Percentiles rank a stretch among this genome's conserved stretches.
Evolutionary conservation across 2,113 vertebrate species (phyloP).

Genomic region (Speoplatyrhinus poulsoni): DNA sequence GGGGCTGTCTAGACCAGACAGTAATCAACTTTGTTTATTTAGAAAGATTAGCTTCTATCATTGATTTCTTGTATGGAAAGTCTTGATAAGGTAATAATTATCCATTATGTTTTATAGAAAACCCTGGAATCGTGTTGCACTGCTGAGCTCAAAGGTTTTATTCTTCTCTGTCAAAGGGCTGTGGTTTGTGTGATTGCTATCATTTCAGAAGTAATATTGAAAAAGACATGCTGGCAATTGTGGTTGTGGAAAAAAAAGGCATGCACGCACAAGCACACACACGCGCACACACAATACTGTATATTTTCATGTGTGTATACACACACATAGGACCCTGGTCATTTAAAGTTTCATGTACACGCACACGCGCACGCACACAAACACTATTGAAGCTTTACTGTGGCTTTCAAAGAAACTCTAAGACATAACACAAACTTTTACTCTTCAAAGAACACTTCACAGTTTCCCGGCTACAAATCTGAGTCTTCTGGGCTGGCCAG

Average conservation of each 20-base stretch:
- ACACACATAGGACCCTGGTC: background rate
- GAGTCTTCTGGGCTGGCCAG: background rate
- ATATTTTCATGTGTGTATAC: background rate
- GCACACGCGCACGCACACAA: background rate
- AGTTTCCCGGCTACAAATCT: background rate
- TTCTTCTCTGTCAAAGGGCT: conserved; percentile 7
- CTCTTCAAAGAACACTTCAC: background rate
- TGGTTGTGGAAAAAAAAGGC: background rate
- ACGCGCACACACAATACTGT: background rate
- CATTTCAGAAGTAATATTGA: conserved; percentile 11
- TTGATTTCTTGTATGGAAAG: background rate
- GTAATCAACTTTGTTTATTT: background rate
- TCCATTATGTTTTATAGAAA: background rate
- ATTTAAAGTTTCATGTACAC: background rate
- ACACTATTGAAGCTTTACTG: background rate
- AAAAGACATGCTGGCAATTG: background rate
- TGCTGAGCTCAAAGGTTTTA: conserved; percentile 1
- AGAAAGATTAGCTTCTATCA: background rate
- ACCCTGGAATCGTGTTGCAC: background rate
- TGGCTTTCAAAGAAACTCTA: background rate
- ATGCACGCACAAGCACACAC: background rate
- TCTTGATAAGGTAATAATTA: background rate
- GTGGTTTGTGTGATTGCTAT: conserved; percentile 24
- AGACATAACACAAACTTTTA: conserved; percentile 1
- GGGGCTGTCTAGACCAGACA: background rate